Conservation (phyloP, 2,888 invertebrate genomes). For the Sussaba pulchella region DNA sequence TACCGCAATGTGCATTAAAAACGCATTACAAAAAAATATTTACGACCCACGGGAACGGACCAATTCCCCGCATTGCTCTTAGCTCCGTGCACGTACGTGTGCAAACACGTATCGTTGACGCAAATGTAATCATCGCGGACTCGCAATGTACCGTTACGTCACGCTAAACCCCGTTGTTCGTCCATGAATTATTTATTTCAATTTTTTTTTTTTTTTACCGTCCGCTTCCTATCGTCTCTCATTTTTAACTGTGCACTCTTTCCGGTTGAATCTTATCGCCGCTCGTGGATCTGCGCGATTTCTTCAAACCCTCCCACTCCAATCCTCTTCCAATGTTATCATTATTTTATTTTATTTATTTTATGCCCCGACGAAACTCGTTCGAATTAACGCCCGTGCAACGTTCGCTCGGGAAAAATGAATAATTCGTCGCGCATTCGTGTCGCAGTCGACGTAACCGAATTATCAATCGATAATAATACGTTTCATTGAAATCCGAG, state of each 20-base stretch:
- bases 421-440: too few relatives aligned
- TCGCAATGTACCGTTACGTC: conserved; percentile 69
- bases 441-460: not conserved
- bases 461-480: not conserved
- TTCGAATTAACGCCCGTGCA: not conserved
- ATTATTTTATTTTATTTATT: not conserved
- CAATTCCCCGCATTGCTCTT: not conserved
- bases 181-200: conserved; percentile 75
- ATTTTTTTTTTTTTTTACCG: conserved; percentile 44
- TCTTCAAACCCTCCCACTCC: conserved; percentile 35
- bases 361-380: conserved; percentile 25
- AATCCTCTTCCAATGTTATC: not conserved
- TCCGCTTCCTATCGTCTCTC: conserved; percentile 49
- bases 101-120: conserved; percentile 59
- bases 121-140: conserved; percentile 76
- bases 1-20: too few relatives aligned
- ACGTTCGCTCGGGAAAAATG: too few relatives aligned
- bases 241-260: conserved; percentile 70
- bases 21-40: conserved; percentile 21
- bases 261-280: conserved; percentile 70
- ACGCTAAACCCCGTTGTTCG: conserved; percentile 68
- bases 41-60: not conserved
- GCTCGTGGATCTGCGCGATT: conserved; percentile 76
- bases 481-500: not conserved
- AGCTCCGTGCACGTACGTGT: conserved; percentile 8